Evolutionary conservation across 2,113 vertebrate species (phyloP), one percentile per base, ranked within the genome.

Genomic region (Mobula hypostoma): DNA sequence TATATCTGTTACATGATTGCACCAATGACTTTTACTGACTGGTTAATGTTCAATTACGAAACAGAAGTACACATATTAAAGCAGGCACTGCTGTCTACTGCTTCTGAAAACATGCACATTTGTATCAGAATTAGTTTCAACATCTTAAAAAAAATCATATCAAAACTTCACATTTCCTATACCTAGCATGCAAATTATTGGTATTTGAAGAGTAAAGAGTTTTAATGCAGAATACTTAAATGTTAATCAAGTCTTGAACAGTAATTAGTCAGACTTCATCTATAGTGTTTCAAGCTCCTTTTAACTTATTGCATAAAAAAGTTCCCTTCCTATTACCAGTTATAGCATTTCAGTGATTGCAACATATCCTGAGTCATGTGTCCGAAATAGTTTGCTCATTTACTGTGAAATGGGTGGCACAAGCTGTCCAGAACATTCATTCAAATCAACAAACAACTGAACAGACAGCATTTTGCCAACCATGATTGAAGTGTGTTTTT

Each of bases 391-490:
- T 32, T 90, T 90, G 29, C 1, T 66, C 15, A 32, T 90, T 66
- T 66, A 32, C 17, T 88, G 32, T 15, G 29, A 32, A 61, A 48
- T 32, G 87, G 27, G 21, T 32, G 21, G 4, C 63, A 77, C 5
- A 14, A 36, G 76, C 7, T 29, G 94, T 2, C 8, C 9, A 66
- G 9, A 66, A 63, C 36, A 58, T 63, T 24, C 27, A 70, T 27
- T 66, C 77, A 68, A 94, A 74, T 94, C 61, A 63, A 12, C 40
- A 61, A 94, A 29, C 48, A 80, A 40, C 48, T 83, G 27, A 94
- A 48, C 40, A 48, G 21, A 36, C 24, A 94, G 14, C 11, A 48
- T 56, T 24, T 19, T 94, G 83, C 7, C 12, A n/a, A 9, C 74
- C 29, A 74, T 76, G 66, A 48, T 91, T 74, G 19, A 72, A 94